phyloP scores from a whole-genome alignment of 2,113 vertebrate genomes.

The Gavia stellata region DNA sequence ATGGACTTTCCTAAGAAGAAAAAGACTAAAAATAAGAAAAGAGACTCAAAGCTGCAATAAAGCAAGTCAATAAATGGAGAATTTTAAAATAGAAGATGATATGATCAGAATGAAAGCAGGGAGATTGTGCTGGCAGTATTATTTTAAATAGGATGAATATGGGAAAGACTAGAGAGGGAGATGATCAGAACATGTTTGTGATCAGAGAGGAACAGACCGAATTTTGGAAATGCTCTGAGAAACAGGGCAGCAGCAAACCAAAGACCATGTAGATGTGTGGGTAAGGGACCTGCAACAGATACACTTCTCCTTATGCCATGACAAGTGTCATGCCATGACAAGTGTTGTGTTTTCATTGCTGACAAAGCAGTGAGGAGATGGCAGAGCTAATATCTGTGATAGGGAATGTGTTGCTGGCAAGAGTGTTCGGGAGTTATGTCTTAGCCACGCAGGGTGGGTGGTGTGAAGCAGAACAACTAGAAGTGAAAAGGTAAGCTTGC shows the following conservation, averaged over 20 bases:
- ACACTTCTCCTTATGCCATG: fast-evolving
- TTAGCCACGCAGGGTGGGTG: background rate
- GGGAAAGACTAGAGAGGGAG: background rate
- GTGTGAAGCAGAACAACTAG: background rate
- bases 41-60: background rate
- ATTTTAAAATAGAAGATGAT: background rate
- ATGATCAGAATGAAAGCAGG: background rate
- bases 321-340: background rate
- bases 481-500: background rate
- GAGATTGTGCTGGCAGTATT: background rate
- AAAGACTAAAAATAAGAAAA: background rate
- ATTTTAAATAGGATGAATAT: background rate
- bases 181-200: background rate
- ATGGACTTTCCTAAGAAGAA: background rate
- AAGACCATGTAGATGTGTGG: background rate
- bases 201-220: background rate
- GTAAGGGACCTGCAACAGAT: background rate
- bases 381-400: background rate
- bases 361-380: background rate
- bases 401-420: background rate
- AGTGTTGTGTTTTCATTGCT: background rate
- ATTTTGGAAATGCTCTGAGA: background rate
- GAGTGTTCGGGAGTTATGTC: background rate
- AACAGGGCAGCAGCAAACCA: background rate
- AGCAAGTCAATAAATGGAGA: background rate